Evolutionary conservation across 2,888 invertebrate genomes (phyloP), one percentile per base, ranked within the genome.

Genomic region (Macaria notata): DNA sequence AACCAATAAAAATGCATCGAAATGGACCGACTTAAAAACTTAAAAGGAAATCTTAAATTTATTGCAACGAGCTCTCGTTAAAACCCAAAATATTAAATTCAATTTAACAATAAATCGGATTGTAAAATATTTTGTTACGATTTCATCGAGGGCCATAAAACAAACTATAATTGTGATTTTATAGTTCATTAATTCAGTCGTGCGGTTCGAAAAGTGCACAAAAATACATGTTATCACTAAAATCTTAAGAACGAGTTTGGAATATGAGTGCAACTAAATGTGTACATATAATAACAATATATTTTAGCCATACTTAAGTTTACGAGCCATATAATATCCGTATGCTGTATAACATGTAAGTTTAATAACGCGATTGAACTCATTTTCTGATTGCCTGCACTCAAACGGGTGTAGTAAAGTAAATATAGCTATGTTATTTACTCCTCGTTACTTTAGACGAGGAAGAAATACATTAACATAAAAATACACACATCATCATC

Each of bases 251-350:
- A 81, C 77, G 76, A 72, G 73, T 77, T 81, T 75, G 70, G 74
- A 79, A 81, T 81, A 79, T 19, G 19, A 80, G 81, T 83, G 77
- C 71, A 38, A 38, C 38, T 8, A 38, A 38, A 38, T 38, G 38
- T 38, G 38, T 5, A 38, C 38, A 38, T 8, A 8, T 38, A 38
- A 38, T 8, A 7, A 38, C 70, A 73, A 76, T 84, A 81, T 80
- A 75, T 81, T 83, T 83, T 81, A 61, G 71, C 79, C 77, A 80
- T 78, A 73, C 68, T 72, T 73, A 78, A 83, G 81, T 86, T 87
- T 86, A 86, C 86, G 81, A 81, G 72, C 79, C 84, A 72, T 88
- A 74, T 85, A 86, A 86, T 79, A 77, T 73, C 67, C 68, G 76
- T 19, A 19, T 73, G 61, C 58, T 73, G 70, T 76, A 69, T 83